Percentiles rank a stretch among this genome's conserved stretches.
Conservation (phyloP, 2,888 invertebrate species). For the Campopleginae sp. region DNA sequence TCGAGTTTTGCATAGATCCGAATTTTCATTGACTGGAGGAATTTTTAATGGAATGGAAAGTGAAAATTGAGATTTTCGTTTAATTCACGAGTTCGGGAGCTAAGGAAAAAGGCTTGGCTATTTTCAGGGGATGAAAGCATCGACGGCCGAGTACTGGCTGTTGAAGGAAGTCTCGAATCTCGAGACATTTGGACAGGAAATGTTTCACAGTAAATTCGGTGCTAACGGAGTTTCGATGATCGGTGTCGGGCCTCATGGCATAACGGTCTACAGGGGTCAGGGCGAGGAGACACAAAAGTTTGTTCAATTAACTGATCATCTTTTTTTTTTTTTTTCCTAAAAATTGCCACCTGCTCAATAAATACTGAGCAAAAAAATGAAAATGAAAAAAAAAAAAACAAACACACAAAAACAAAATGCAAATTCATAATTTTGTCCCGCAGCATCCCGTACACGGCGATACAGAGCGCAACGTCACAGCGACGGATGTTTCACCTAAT, state of each 20-base stretch:
- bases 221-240: slow-evolving; percentile 86
- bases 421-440: slow-evolving; percentile 59
- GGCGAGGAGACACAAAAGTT: slow-evolving; percentile 89
- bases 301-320: slow-evolving; percentile 21
- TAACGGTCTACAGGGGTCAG: slow-evolving; percentile 89
- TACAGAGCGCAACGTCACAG: slow-evolving; percentile 91
- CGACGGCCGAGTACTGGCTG: slow-evolving; percentile 93
- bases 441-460: slow-evolving; percentile 93
- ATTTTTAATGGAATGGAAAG: no score
- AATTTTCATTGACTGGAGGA: no score
- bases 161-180: slow-evolving; percentile 92
- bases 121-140: slow-evolving; percentile 88
- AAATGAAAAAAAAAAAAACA: no score
- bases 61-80: not conserved
- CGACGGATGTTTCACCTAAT: slow-evolving; percentile 91
- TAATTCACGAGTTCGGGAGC: not conserved
- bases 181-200: slow-evolving; percentile 93
- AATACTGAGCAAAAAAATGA: not conserved
- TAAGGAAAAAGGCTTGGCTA: slow-evolving; percentile 76
- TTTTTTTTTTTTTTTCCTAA: no score
- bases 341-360: not conserved
- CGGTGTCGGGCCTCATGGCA: slow-evolving; percentile 94
- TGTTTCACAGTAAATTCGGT: slow-evolving; percentile 90
- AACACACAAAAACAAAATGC: not conserved
- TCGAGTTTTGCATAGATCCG: no score